A percentile compares a stretch with the other conserved stretches of the same genome.
These are phyloP conservation scores for Nicator chloris DNA, from an alignment of 2,113 vertebrate genomes.

Conservation along the genomic window DNA sequence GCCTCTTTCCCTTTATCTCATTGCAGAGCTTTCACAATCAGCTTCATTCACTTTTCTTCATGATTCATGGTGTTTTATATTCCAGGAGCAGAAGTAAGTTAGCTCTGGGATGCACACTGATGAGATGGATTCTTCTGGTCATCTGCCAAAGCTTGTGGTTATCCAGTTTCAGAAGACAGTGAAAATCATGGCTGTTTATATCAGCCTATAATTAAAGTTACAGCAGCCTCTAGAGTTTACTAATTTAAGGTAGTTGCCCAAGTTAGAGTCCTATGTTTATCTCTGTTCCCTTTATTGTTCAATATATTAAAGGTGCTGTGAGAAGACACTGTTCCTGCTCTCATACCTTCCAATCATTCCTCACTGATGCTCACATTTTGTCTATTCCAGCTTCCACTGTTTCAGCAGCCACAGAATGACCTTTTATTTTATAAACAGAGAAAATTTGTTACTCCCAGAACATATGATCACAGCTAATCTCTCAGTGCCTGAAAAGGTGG, in stretches of 20 bases:
- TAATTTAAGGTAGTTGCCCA: background rate
- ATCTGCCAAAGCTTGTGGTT: background rate
- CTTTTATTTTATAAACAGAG: background rate
- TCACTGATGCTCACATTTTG: background rate
- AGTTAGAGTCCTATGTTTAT: background rate
- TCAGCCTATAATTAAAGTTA: background rate
- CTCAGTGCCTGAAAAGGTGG: background rate
- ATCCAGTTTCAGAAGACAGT: background rate
- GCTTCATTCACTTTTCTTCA: background rate
- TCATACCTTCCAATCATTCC: background rate
- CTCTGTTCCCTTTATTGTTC: background rate
- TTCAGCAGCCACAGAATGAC: background rate
- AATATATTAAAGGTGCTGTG: background rate
- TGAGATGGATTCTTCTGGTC: background rate
- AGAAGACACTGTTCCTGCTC: background rate
- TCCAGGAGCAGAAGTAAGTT: background rate
- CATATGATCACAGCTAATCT: background rate
- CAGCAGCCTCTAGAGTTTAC: background rate
- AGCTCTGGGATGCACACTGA: background rate
- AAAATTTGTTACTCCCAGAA: background rate
- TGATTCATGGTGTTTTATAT: background rate
- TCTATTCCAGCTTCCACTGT: background rate
- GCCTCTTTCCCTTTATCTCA: background rate
- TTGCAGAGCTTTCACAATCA: background rate
- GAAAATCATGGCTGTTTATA: background rate